Percentiles rank a stretch among this genome's conserved stretches.
phyloP scores from a whole-genome alignment of 2,888 invertebrate species.

The Bugulina stolonifera region DNA sequence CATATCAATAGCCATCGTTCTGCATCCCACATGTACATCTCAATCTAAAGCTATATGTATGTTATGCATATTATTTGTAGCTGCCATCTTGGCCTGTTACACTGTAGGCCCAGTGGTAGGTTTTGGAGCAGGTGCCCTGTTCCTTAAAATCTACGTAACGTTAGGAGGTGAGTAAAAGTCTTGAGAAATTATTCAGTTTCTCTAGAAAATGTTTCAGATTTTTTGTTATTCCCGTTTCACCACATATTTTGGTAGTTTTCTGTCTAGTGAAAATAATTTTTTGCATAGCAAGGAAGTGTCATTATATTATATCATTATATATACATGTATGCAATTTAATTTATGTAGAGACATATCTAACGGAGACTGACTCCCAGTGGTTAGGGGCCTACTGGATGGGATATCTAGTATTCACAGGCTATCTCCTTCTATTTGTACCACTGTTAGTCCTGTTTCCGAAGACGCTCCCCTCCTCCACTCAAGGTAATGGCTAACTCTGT shows the following conservation, averaged over 20 bases:
- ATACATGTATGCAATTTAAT: too few relatives aligned
- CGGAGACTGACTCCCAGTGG: neutral
- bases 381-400: conserved; percentile 15
- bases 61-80: too few relatives aligned
- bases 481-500: too few relatives aligned
- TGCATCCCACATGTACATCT: too few relatives aligned
- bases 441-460: conserved; percentile 2
- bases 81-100: neutral
- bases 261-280: neutral
- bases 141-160: conserved; percentile 11
- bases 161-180: conserved; percentile 2
- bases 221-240: too few relatives aligned
- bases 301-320: neutral
- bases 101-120: conserved; percentile 1
- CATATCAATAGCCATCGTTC: too few relatives aligned
- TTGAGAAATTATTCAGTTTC: too few relatives aligned
- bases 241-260: neutral
- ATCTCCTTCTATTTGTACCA: neutral
- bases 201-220: too few relatives aligned
- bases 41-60: too few relatives aligned
- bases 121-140: conserved; percentile 8
- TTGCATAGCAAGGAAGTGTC: too few relatives aligned
- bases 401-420: neutral
- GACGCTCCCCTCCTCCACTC: too few relatives aligned
- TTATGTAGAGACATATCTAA: conserved; percentile 17